Base-by-base conservation (phyloP, 2,888 invertebrate species). In the Ecdyonurus torrentis region DNA sequence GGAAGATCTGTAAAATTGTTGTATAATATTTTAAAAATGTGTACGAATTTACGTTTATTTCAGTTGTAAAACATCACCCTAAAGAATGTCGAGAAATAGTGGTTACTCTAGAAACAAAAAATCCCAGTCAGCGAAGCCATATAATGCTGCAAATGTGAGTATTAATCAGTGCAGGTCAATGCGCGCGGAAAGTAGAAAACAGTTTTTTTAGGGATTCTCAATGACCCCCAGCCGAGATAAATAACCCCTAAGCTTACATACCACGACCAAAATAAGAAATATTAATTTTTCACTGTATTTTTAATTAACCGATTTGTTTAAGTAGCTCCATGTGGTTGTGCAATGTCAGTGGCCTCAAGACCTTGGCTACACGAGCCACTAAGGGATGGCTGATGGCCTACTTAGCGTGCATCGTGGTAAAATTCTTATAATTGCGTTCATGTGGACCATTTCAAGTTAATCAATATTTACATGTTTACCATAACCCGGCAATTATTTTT, bases 101-200 rank as follows among this genome's bases (percentile, higher is more conserved):
- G 73, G 72, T 67, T 73, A 72, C 70, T 66, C 70, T 64, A 69
- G 70, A 67, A 72, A 70, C 64, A 73, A 71, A 68, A 73, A 72
- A 66, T 68, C 73, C 64, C 73, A 70, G 68, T 71, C 71, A 67
- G 71, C 73, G 66, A 76, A 75, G 68, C 76, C 77, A 63, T 77
- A 77, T 70, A 76, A 77, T 69, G 72, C 73, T 69, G 75, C 76
- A 68, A 76, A 77, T 71, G 77, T 77, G 72, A 77, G 77, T 77
- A 72, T 58, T 24, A 52, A 23, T 37, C 25, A 22, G 58, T 23
- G 22, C 10, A 59, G 58, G 59, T 52, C 59, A 59, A 59, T 52
- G 63, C 63, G 63, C 63, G 55, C 55, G 55, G 55, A 37, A 37
- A 37, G 37, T 37, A 37, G 37, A 37, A 37, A 37, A 37, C 37